Base-by-base conservation (phyloP, 2,888 invertebrate genomes). In the Phaedon cochleariae region DNA sequence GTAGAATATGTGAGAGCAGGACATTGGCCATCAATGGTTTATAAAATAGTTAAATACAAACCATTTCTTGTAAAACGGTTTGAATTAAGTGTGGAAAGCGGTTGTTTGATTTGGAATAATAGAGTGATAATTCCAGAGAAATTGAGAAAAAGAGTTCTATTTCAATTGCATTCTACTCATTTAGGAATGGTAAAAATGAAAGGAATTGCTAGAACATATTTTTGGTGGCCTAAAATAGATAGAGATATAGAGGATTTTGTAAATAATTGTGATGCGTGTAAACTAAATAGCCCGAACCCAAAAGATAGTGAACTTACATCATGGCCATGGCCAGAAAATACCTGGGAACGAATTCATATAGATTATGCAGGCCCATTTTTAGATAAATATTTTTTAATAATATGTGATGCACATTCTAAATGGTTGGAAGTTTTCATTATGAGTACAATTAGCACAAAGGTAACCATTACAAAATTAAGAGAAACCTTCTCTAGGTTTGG, bases 31-130 rank as follows among this genome's bases (percentile, higher is more conserved):
- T 15, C 21, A 6, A n/a, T n/a, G n/a, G n/a, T n/a, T n/a, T n/a
- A n/a, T n/a, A n/a, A n/a, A n/a, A n/a, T n/a, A n/a, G n/a, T n/a
- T n/a, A n/a, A n/a, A n/a, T n/a, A n/a, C n/a, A n/a, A n/a, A n/a
- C n/a, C n/a, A n/a, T n/a, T n/a, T n/a, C n/a, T n/a, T n/a, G n/a
- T n/a, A n/a, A n/a, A n/a, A n/a, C n/a, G n/a, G n/a, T n/a, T n/a
- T n/a, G n/a, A n/a, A n/a, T n/a, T n/a, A n/a, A n/a, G n/a, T n/a
- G n/a, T n/a, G n/a, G n/a, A n/a, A n/a, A n/a, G n/a, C n/a, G n/a
- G n/a, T n/a, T 57, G 57, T 21, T 41, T 57, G 15, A 18, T 57
- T 4, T 57, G 57, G 57, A 57, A 57, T 15, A 20, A 45, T 45
- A 37, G 17, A 46, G 21, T 58, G 12, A 17, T 58, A 4, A 45